Evolutionary conservation across 2,888 invertebrate species (phyloP).

Genomic region (Microctonus aethiopoides): DNA sequence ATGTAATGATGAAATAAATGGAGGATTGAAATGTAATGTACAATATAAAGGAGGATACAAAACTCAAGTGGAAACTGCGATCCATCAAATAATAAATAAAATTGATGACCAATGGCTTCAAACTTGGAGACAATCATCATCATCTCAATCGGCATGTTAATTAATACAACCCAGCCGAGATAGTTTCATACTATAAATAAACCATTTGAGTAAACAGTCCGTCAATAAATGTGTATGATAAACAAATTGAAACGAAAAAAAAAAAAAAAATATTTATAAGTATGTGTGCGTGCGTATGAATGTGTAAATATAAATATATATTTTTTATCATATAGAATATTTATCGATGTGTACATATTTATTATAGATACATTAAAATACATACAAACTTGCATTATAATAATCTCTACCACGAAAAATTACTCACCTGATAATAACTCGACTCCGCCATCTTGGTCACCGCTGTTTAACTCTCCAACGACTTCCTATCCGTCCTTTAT

Average conservation of each 20-base stretch:
- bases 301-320: too few species aligned
- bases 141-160: background rate
- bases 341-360: too few species aligned
- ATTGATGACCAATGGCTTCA: constrained; percentile 2
- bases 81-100: constrained; percentile 22
- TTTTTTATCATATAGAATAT: too few species aligned
- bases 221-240: too few species aligned
- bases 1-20: constrained; percentile 26
- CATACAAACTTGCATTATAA: too few species aligned
- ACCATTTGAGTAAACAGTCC: too few species aligned
- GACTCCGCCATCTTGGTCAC: constrained; percentile 74
- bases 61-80: constrained; percentile 6
- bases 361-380: too few species aligned
- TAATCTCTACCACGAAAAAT: constrained; percentile 40
- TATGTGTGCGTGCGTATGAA: too few species aligned
- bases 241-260: too few species aligned
- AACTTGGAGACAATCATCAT: background rate
- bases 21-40: constrained; percentile 13
- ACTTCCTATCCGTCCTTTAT: constrained; percentile 63
- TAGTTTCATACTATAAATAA: background rate
- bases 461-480: constrained; percentile 47
- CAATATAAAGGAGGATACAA: constrained; percentile 1
- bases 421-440: constrained; percentile 74
- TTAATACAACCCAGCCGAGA: background rate
- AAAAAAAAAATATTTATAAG: too few species aligned